Evolutionary conservation across 92 coral and sea anemone species (phyloP).

Genomic region (Anthopleura xanthogrammica): DNA sequence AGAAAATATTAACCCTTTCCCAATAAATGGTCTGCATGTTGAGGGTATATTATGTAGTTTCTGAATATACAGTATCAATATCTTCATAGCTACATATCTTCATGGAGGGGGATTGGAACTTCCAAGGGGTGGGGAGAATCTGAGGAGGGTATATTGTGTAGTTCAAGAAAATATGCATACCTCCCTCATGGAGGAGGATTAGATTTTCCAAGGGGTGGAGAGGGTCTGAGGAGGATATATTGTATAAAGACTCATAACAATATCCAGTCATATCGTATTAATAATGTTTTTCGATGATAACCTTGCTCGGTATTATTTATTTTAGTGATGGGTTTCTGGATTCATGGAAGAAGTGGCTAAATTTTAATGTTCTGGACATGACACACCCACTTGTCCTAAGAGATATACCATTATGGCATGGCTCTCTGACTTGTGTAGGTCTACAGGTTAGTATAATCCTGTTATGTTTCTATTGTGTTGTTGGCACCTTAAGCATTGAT

Average conservation of each 20-base stretch:
- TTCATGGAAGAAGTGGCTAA: conserved; percentile 40
- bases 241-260: too few species aligned
- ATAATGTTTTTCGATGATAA: background rate
- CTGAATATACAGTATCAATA: background rate
- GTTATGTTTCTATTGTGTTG: background rate
- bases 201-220: too few species aligned
- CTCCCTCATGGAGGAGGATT: too few species aligned
- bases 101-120: background rate
- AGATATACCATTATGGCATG: conserved; percentile 41
- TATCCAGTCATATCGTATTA: background rate
- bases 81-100: background rate
- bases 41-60: background rate
- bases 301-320: background rate
- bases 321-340: conserved; percentile 25
- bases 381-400: background rate
- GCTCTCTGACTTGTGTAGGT: conserved; percentile 43
- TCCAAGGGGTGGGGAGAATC: too few species aligned
- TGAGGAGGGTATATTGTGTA: too few species aligned
- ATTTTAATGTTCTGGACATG: conserved; percentile 18
- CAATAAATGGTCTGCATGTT: background rate
- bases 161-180: too few species aligned
- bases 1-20: background rate
- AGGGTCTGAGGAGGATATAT: too few species aligned
- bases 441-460: conserved; percentile 2
- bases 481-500: background rate